Evolutionary conservation across 37 sponge, comb jelly and placozoan species (phyloP), one percentile per base, ranked within the genome.

Genomic region (Cliona cf. orientalis): DNA sequence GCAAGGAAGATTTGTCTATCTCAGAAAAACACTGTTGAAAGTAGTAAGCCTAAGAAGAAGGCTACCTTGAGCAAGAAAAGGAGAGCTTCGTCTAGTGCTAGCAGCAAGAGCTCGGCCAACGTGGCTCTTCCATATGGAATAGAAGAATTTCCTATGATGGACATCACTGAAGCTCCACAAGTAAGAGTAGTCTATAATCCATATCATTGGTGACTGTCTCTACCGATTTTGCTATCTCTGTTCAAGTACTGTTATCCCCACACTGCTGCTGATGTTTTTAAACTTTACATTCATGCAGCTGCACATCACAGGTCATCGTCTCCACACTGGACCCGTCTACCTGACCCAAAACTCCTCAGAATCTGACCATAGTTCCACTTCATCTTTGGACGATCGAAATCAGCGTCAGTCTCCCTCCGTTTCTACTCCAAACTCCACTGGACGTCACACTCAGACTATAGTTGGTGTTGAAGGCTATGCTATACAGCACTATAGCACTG

Each of bases 381-480:
- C 36, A 1, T 1, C 22, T 1, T 36, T 1, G 4, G 73, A 11
- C 4, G 33, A 3, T 22, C 26, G 2, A 66, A 2, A 66, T n/a
- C n/a, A n/a, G n/a, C n/a, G n/a, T n/a, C n/a, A n/a, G n/a, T n/a
- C n/a, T n/a, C n/a, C n/a, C n/a, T 25, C 62, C n/a, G n/a, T 61
- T 49, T 22, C 62, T n/a, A n/a, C n/a, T n/a, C n/a, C 70, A 69
- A 38, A 25, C 19, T 36, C 32, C 70, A 5, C 9, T 9, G 14
- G 53, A 49, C 53, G 53, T 0, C 28, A 34, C 31, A 49, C 87
- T 22, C 33, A 66, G 17, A 7, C 81, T 46, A 35, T 92, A 23
- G 22, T 79, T 1, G 22, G 84, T 9, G 94, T 94, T 53, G 94
- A 94, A 66, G 75, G 71, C 17, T 69, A 73, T 55, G 94, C 94